Percentiles rank a stretch among this genome's conserved stretches.
phyloP scores from a whole-genome alignment of 2,113 vertebrate species.

The Larimichthys crocea region DNA sequence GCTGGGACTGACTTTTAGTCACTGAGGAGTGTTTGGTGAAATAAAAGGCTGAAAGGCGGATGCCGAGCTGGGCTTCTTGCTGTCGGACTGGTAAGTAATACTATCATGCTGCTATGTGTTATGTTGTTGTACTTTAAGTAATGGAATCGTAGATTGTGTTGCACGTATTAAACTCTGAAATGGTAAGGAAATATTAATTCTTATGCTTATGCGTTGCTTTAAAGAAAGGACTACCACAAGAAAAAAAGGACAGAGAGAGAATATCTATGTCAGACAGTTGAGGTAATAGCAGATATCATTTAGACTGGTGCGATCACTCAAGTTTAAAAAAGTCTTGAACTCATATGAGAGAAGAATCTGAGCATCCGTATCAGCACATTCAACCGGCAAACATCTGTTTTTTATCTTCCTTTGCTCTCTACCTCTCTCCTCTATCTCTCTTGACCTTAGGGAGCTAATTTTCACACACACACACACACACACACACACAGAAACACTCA shows the following conservation, averaged over 20 bases:
- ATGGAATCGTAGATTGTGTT: too few relatives aligned
- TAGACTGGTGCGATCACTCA: slow-evolving; percentile 43
- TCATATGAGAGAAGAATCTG: slow-evolving; percentile 21
- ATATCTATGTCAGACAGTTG: background rate
- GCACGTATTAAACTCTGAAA: too few relatives aligned
- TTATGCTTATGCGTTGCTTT: too few relatives aligned
- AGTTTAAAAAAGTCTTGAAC: slow-evolving; percentile 10
- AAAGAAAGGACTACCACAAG: slow-evolving; percentile 14
- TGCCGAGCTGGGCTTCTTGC: too few relatives aligned
- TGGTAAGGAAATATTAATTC: too few relatives aligned
- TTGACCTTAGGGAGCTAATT: slow-evolving; percentile 58
- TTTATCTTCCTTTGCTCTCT: slow-evolving; percentile 52
- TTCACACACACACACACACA: background rate
- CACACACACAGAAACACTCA: background rate
- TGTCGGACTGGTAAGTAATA: too few relatives aligned
- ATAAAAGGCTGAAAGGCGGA: too few relatives aligned
- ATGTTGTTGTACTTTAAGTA: too few relatives aligned
- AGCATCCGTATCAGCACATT: slow-evolving; percentile 63
- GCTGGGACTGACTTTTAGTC: too few relatives aligned
- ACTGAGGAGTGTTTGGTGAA: too few relatives aligned
- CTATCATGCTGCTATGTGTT: too few relatives aligned
- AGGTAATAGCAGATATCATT: slow-evolving; percentile 28
- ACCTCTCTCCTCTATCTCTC: slow-evolving; percentile 47
- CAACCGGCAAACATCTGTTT: slow-evolving; percentile 57
- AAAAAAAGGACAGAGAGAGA: slow-evolving; percentile 14